Evolutionary conservation across 2,113 vertebrate species (phyloP), one percentile per base, ranked within the genome.

Genomic region (Phycodurus eques): DNA sequence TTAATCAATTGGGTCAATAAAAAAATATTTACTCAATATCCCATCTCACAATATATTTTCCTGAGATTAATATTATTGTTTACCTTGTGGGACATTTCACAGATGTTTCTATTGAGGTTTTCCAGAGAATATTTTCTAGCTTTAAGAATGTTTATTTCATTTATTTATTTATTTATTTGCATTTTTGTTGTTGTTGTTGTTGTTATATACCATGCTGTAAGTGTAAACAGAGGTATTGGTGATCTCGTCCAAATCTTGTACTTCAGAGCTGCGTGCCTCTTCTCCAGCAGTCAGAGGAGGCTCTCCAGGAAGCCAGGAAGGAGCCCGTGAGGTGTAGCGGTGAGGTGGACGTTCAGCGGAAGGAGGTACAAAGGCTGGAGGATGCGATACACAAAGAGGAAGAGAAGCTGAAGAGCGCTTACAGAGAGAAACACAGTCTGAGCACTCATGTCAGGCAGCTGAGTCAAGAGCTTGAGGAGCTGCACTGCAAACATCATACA

Each of bases 381-480:
- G 71, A 73, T 15, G 82, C 66, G 67, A 73, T 81, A 14, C 65
- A 63, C 72, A 54, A 69, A 57, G 67, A 75, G 64, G 67, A 83
- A 80, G 73, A 82, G 54, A 60, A 59, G 68, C 60, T 46, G 80
- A 79, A n/a, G 70, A 76, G 61, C 2, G 70, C 67, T 57, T 13
- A 75, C 51, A 43, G 62, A 73, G 78, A 88, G 67, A 84, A 72
- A 33, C 75, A 62, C 54, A 76, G 70, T 54, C 78, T 87, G 53
- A 78, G 76, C 43, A 10, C 11, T 65, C 54, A 57, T 43, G 10
- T 68, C 10, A 27, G 42, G 49, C 76, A 60, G 70, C 70, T 81
- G 73, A 83, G 53, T 33, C 70, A 57, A 71, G 78, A 87, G 57
- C 71, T 83, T 74, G 74, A 82, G 61, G 78, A 83, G 68, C 78